These are phyloP conservation scores for Pelusios castaneus DNA, from an alignment of 2,113 vertebrate genomes.

Conservation along the genomic window DNA sequence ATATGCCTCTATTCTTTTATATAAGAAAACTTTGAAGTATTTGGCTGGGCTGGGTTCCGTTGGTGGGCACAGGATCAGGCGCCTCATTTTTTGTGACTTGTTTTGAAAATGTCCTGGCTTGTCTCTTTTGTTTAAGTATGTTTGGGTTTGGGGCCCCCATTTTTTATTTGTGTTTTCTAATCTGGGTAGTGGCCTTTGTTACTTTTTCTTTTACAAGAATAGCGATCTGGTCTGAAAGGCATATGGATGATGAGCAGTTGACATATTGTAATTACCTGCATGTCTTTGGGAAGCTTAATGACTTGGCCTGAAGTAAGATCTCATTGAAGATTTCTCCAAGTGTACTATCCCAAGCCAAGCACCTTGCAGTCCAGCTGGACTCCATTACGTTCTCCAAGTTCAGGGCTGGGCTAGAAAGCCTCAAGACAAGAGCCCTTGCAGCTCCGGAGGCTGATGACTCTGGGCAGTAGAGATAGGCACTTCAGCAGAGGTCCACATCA, in stretches of 20 bases:
- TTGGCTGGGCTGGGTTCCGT: background rate
- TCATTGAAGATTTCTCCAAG: background rate
- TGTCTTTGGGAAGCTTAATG: background rate
- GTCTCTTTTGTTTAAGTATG: background rate
- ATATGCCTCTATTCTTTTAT: background rate
- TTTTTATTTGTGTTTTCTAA: background rate
- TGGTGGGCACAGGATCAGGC: background rate
- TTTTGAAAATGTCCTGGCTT: background rate
- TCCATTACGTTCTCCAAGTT: background rate
- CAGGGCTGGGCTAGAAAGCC: background rate
- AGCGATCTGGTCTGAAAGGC: background rate
- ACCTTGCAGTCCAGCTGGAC: background rate
- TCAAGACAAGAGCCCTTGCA: background rate
- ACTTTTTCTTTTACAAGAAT: background rate
- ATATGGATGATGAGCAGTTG: background rate
- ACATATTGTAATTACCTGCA: background rate
- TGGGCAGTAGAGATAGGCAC: background rate
- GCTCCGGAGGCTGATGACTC: background rate
- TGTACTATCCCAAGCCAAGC: background rate
- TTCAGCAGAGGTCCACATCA: background rate
- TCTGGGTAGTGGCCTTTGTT: background rate
- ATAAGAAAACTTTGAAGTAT: background rate
- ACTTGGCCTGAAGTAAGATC: background rate
- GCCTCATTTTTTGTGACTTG: background rate
- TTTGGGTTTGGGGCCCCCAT: background rate